Evolutionary conservation across 2,888 invertebrate species (phyloP), one percentile per base, ranked within the genome.

Genomic region (Linnaemya tessellans): DNA sequence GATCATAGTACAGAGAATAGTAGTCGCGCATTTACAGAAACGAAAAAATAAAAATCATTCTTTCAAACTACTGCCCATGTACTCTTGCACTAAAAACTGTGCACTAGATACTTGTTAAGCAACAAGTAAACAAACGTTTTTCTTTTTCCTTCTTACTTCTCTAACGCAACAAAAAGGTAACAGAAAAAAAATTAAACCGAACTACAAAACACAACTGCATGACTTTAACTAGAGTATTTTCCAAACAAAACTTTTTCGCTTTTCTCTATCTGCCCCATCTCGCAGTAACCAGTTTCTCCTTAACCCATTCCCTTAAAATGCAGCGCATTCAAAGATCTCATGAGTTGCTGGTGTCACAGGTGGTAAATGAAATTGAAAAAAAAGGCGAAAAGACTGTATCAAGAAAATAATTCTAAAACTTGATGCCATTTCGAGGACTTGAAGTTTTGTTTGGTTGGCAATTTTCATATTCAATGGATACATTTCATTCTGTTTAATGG

Each of bases 51-150:
- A 25, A 68, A 51, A 9, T 54, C 5, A 20, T n/a, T 49, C 25
- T 41, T 67, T 58, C 35, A 60, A 15, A n/a, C 0, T 10, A 49
- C 65, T 73, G 65, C 3, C 1, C 8, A 5, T 22, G 56, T 22
- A 54, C 60, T 54, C 56, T 54, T 51, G 46, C 38, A 38, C 51
- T 67, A 62, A n/a, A 41, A 70, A 64, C 25, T 65, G 18, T 64
- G 22, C 43, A 38, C 54, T 7, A 79, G 75, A 65, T 70, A 81
- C 81, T 84, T 82, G 82, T 85, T 82, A 82, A 85, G 85, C 85
- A 85, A 87, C 87, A 88, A 86, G 87, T 86, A 87, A 87, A 87
- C 87, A 87, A 73, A 87, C 71, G 87, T 60, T 82, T 87, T 88
- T 87, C 79, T 65, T 35, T 13, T 18, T 56, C 5, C 74, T 43